A percentile compares a stretch with the other conserved stretches of the same genome.
These are phyloP conservation scores for Megastigmus dorsalis DNA, from an alignment of 2,888 invertebrate genomes.

Conservation along the genomic window DNA sequence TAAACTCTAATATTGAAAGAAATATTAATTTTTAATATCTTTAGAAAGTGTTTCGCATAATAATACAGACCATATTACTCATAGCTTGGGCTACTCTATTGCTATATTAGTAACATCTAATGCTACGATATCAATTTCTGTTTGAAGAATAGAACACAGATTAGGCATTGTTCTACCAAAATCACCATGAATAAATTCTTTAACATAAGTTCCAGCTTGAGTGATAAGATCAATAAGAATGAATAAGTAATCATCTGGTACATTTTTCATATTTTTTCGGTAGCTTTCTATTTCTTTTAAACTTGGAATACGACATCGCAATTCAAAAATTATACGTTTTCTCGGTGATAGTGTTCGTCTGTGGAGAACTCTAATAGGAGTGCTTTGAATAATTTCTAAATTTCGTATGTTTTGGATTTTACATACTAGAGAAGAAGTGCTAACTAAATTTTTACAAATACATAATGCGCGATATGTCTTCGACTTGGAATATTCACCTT, in stretches of 20 bases:
- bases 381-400: constrained; percentile 85
- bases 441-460: constrained; percentile 74
- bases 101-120: constrained; percentile 90
- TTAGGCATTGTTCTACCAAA: constrained; percentile 91
- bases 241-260: constrained; percentile 70
- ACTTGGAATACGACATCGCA: constrained; percentile 76
- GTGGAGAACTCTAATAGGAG: constrained; percentile 93
- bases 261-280: constrained; percentile 47
- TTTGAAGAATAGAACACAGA: constrained; percentile 81
- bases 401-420: constrained; percentile 77
- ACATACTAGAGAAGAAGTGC: constrained; percentile 74
- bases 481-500: constrained; percentile 90
- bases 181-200: constrained; percentile 98
- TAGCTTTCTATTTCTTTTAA: constrained; percentile 59
- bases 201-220: constrained; percentile 96
- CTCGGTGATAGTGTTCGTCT: constrained; percentile 85
- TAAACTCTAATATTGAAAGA: too few relatives aligned
- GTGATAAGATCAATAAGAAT: constrained; percentile 84
- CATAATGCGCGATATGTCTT: constrained; percentile 93
- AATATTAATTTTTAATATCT: too few relatives aligned
- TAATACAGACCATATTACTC: too few relatives aligned
- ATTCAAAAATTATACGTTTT: constrained; percentile 80
- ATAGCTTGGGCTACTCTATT: constrained; percentile 89
- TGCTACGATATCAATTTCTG: constrained; percentile 89
- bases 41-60: too few relatives aligned